A percentile compares a stretch with the other conserved stretches of the same genome.
Evolutionary conservation across 2,113 vertebrate species (phyloP).

Genomic region (Chlorodrepanis virens): DNA sequence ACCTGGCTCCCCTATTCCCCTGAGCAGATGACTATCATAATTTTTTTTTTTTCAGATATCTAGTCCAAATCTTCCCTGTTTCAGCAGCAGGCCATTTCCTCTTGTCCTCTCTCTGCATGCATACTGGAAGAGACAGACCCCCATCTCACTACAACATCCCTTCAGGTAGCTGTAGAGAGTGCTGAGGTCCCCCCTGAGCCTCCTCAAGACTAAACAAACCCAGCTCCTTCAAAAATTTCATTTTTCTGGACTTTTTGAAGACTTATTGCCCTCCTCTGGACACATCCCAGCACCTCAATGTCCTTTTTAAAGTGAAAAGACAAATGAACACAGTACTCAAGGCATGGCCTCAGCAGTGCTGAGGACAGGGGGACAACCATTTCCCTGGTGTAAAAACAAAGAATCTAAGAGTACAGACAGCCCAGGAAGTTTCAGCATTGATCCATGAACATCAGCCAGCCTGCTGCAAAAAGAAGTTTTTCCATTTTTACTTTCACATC

Average conservation of each 20-base stretch:
- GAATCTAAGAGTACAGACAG: accelerated
- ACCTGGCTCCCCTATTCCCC: neutral
- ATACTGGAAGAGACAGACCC: accelerated
- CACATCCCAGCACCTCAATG: accelerated
- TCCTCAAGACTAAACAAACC: neutral
- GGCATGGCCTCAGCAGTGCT: neutral
- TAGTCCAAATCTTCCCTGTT: neutral
- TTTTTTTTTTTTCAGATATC: neutral
- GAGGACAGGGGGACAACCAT: too few species aligned
- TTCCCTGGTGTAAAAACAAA: neutral
- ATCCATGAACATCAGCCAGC: neutral
- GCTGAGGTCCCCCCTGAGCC: accelerated
- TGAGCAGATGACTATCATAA: neutral
- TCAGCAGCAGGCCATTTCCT: neutral
- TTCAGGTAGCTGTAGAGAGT: neutral
- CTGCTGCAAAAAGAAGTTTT: neutral
- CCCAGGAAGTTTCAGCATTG: neutral
- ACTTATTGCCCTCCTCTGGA: neutral
- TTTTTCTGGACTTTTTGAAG: neutral
- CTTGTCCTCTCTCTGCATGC: neutral
- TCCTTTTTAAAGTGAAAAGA: neutral
- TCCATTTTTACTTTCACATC: neutral
- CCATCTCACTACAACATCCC: neutral
- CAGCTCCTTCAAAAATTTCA: neutral
- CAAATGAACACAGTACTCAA: neutral